Conservation (phyloP, 2,797 vertebrate genomes). For the Gymnoscopelus microlampas region DNA sequence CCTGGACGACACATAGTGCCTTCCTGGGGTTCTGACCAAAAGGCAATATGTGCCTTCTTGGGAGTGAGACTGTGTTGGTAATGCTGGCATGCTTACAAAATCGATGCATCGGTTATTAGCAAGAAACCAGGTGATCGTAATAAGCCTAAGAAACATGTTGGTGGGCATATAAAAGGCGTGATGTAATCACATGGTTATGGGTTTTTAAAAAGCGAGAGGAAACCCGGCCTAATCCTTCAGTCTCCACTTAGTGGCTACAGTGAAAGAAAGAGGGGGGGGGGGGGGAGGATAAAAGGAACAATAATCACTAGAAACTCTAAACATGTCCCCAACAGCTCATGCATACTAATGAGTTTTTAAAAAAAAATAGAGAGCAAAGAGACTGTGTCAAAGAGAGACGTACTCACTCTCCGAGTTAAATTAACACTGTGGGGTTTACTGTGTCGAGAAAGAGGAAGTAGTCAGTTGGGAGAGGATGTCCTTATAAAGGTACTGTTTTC, state of each 20-base stretch:
- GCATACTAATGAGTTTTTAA: conserved; percentile 25
- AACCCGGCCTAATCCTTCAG: conserved; percentile 45
- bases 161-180: conserved; percentile 31
- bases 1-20: too few species aligned
- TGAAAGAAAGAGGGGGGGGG: conserved; percentile 7
- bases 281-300: neutral
- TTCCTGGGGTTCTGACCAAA: too few species aligned
- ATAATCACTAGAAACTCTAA: conserved; percentile 22
- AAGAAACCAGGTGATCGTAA: conserved; percentile 34
- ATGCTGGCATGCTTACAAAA: conserved; percentile 8
- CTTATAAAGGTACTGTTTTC: conserved; percentile 50
- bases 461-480: conserved; percentile 43
- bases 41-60: too few species aligned
- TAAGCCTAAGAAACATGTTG: conserved; percentile 30
- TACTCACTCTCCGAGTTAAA: neutral
- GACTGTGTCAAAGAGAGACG: conserved; percentile 22
- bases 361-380: conserved; percentile 9
- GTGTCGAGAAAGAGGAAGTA: neutral
- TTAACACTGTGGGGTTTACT: neutral
- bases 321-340: conserved; percentile 20
- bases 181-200: conserved; percentile 47
- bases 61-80: too few species aligned
- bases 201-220: conserved; percentile 40
- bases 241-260: conserved; percentile 28
- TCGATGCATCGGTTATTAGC: neutral